Evolutionary conservation across 2,113 vertebrate species (phyloP).

Genomic region (Archilochus colubris): DNA sequence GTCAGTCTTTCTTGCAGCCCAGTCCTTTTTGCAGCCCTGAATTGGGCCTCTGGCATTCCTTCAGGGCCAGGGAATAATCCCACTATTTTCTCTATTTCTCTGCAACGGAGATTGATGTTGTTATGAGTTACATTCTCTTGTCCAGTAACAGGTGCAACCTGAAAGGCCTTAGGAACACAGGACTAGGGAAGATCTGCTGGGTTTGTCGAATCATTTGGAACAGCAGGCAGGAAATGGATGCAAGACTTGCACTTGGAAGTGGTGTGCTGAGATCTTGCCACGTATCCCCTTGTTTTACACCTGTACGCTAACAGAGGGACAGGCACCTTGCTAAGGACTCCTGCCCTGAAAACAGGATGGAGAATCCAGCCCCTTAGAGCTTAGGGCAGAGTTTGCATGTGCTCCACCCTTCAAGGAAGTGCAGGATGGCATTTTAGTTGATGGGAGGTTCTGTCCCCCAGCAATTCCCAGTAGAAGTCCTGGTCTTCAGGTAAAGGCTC

Average conservation of each 20-base stretch:
- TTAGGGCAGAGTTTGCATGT: neutral
- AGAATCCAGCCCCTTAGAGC: neutral
- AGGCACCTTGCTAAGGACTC: neutral
- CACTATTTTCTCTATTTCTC: neutral
- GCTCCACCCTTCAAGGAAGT: neutral
- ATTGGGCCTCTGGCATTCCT: neutral
- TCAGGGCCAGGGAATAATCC: neutral
- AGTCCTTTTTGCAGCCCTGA: neutral
- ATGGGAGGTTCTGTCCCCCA: neutral
- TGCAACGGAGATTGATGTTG: rapidly evolving
- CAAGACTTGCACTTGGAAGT: neutral
- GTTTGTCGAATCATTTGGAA: neutral
- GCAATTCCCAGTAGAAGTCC: neutral
- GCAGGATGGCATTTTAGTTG: neutral
- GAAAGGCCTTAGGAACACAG: neutral
- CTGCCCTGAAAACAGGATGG: neutral
- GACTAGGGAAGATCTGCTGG: neutral
- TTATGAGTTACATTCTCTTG: neutral
- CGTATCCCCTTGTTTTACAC: rapidly evolving
- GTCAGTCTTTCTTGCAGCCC: neutral
- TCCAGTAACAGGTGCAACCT: neutral
- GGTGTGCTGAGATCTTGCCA: rapidly evolving
- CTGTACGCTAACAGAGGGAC: neutral
- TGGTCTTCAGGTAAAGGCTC: neutral
- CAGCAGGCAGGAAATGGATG: neutral